Evolutionary conservation across 2,797 vertebrate species (phyloP).

Genomic region (Mormyrus hasselquistii): DNA sequence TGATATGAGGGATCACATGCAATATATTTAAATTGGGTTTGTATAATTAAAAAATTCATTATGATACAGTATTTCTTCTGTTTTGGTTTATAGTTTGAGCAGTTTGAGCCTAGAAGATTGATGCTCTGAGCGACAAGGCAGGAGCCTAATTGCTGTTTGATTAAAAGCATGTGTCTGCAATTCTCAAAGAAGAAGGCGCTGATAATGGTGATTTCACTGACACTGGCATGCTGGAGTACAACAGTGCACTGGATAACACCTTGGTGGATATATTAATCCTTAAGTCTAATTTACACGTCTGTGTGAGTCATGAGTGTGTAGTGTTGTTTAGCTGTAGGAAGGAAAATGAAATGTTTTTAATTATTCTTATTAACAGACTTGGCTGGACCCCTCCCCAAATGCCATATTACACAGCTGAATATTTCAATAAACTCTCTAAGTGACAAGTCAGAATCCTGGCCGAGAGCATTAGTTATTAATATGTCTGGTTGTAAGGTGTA

Average conservation of each 20-base stretch:
- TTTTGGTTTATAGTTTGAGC: neutral
- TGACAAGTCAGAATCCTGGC: neutral
- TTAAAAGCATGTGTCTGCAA: constrained; percentile 2
- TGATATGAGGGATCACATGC: neutral
- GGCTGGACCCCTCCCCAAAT: neutral
- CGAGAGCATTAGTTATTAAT: neutral
- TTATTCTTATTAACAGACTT: neutral
- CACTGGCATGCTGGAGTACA: neutral
- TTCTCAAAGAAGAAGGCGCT: neutral
- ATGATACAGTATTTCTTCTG: neutral
- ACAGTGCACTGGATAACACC: neutral
- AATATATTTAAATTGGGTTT: neutral
- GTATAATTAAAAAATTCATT: neutral
- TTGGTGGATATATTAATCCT: neutral
- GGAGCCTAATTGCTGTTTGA: neutral
- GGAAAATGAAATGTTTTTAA: neutral
- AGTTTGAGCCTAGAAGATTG: neutral
- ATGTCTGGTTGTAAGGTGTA: neutral
- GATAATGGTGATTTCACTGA: neutral
- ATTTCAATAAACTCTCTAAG: neutral
- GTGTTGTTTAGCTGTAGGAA: neutral
- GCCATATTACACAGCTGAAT: neutral
- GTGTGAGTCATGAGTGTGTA: neutral
- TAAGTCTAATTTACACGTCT: neutral
- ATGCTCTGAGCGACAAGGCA: neutral